Percentiles rank a stretch among this genome's conserved stretches.
phyloP scores from a whole-genome alignment of 2,888 invertebrate species.

The Ophraella communa region DNA sequence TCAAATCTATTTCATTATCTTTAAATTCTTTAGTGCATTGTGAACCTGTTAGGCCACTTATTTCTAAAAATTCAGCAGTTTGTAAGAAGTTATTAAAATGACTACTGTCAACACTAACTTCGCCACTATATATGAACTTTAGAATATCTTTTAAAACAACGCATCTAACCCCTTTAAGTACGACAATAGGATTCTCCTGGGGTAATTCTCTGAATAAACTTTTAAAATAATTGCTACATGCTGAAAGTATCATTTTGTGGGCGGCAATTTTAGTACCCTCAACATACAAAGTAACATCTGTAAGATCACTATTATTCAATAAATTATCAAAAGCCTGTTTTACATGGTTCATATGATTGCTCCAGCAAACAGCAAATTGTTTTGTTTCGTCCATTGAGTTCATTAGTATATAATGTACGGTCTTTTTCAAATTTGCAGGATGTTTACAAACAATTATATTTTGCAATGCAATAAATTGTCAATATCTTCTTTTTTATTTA shows the following conservation, averaged over 20 bases:
- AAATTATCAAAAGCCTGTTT: slow-evolving; percentile 81
- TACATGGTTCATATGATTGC: slow-evolving; percentile 82
- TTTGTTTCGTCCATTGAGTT: slow-evolving; percentile 36
- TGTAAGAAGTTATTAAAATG: slow-evolving; percentile 69
- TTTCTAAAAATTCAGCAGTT: slow-evolving; percentile 70
- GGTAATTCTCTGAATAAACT: slow-evolving; percentile 66
- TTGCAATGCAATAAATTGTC: neutral
- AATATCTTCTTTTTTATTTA: neutral
- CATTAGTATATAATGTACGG: slow-evolving; percentile 5
- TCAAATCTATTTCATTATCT: slow-evolving; percentile 5
- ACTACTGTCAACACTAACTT: slow-evolving; percentile 71
- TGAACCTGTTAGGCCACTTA: slow-evolving; percentile 65
- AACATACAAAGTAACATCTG: slow-evolving; percentile 85
- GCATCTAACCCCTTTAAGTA: slow-evolving; percentile 70
- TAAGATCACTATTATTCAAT: slow-evolving; percentile 72
- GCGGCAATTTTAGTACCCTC: slow-evolving; percentile 85
- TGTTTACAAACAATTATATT: slow-evolving; percentile 20
- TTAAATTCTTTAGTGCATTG: slow-evolving; percentile 10
- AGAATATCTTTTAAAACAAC: slow-evolving; percentile 70
- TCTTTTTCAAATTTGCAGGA: neutral
- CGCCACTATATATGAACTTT: slow-evolving; percentile 74
- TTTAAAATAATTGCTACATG: slow-evolving; percentile 81
- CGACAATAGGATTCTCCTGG: slow-evolving; percentile 73
- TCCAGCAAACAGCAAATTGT: slow-evolving; percentile 87
- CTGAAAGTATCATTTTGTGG: slow-evolving; percentile 84